Evolutionary conservation across 2,888 invertebrate species (phyloP), one percentile per base, ranked within the genome.

Genomic region (Saturnia japonica): DNA sequence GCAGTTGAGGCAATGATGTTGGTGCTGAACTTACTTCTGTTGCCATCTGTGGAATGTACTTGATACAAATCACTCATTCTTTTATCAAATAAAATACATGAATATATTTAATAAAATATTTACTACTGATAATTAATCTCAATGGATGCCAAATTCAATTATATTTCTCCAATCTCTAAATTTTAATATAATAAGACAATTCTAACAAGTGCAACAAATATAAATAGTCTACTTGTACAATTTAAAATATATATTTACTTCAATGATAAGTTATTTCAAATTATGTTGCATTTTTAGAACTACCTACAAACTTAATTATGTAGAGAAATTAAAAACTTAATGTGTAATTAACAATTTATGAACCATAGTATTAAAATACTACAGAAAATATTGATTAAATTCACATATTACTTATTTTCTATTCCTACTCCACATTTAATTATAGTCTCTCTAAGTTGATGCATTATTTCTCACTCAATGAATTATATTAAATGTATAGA

Each of bases 1-100:
- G 94, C 74, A 95, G 77, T 77, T 90, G 91, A 0, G 88, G 83
- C 82, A 92, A 84, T 2, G 78, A 73, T 22, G 84, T 69, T 0
- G 88, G 87, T 40, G 88, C 81, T 74, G 85, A 74, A 76, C 88
- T 87, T 25, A 93, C 86, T 87, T 92, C 93, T 79, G 91, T 86
- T 40, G 92, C 92, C 93, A 93, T 94, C 90, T 91, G 72, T 70
- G 66, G 40, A 68, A n/a, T 22, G 28, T 14, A 60, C 25, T 25
- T 45, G 11, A 42, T 67, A 14, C 45, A 22, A 45, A 67, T 16
- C 42, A 67, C 28, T 19, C 19, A 67, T 34, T 11, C 16, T 19
- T 67, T 45, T 67, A n/a, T 67, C 25, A 67, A 45, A n/a, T 16
- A 25, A 34, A 34, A 34, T 34, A 34, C 34, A 34, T 34, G 34